Evolutionary conservation across 2,888 invertebrate genomes (phyloP), one percentile per base, ranked within the genome.

Genomic region (Megaustenia siamemsis): DNA sequence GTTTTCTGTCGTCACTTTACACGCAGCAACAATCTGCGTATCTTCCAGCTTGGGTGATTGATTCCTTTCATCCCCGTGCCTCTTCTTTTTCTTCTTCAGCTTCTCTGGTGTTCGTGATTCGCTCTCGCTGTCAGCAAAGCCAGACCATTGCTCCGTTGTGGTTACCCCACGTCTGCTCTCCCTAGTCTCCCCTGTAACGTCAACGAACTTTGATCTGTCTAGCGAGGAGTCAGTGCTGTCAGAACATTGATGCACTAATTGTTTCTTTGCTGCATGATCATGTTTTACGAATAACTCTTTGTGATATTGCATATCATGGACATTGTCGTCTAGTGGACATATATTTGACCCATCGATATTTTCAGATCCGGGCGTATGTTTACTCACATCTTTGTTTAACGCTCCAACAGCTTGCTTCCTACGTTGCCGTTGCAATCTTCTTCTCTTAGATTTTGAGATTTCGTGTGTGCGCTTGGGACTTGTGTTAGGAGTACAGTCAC

Each of bases 381-480:
- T 49, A 43, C 43, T 15, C 32, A 24, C 40, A 4, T 2, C 45
- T 10, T 63, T 76, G 32, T 66, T 66, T 3, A 5, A 24, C 10
- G 32, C 49, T 18, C 49, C 75, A 0, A 4, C 28, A 21, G 66
- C 82, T 18, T 71, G 38, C 49, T 82, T 82, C 40, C 75, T 63
- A 49, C 82, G 43, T 38, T 28, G 35, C 63, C 82, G 60, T 28
- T 82, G 82, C 38, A 82, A 38, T 15, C 82, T 40, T 66, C 82
- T 40, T 53, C 82, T 49, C 28, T 82, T 82, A 6, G 82, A 82
- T 49, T 76, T 82, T 45, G 82, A 82, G 10, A 75, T 82, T 66
- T 63, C 63, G 21, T 66, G 63, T 32, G 43, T 78, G 28, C n/a
- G 66, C 45, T 66, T 40, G 28, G 2, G 3, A 4, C 5, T 38